Evolutionary conservation across 2,797 vertebrate species (phyloP).

Genomic region (Tragelaphus oryx): DNA sequence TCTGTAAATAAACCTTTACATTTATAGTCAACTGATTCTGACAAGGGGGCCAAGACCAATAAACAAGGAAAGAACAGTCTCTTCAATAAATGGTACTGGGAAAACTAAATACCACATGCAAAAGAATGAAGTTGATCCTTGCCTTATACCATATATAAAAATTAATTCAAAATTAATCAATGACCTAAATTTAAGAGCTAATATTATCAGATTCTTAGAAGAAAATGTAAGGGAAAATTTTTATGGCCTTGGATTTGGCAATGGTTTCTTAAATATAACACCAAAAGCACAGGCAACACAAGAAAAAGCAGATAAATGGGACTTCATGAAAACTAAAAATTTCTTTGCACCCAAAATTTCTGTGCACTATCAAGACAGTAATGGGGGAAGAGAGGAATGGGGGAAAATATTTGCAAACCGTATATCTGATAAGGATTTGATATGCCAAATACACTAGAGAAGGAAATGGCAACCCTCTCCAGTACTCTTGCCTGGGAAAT

Average conservation of each 20-base stretch:
- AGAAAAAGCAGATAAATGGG: background rate
- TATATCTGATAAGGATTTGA: background rate
- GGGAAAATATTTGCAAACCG: background rate
- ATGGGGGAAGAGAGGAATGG: background rate
- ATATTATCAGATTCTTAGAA: background rate
- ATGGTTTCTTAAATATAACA: background rate
- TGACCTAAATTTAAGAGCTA: background rate
- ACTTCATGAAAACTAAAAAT: background rate
- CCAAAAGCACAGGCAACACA: background rate
- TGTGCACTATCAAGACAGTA: background rate
- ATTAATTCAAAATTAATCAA: background rate
- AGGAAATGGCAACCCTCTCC: too few relatives aligned
- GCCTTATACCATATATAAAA: background rate
- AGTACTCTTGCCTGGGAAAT: too few relatives aligned
- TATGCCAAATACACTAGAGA: background rate
- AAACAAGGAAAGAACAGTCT: background rate
- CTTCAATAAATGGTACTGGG: background rate
- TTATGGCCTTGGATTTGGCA: background rate
- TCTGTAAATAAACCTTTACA: background rate
- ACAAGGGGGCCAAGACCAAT: background rate
- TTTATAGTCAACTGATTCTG: background rate
- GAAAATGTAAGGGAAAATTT: background rate
- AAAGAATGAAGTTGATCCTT: background rate
- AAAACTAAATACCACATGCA: background rate
- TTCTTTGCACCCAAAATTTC: background rate